These are phyloP conservation scores for Gymnocheta viridis DNA, from an alignment of 2,888 invertebrate genomes.

Conservation along the genomic window DNA sequence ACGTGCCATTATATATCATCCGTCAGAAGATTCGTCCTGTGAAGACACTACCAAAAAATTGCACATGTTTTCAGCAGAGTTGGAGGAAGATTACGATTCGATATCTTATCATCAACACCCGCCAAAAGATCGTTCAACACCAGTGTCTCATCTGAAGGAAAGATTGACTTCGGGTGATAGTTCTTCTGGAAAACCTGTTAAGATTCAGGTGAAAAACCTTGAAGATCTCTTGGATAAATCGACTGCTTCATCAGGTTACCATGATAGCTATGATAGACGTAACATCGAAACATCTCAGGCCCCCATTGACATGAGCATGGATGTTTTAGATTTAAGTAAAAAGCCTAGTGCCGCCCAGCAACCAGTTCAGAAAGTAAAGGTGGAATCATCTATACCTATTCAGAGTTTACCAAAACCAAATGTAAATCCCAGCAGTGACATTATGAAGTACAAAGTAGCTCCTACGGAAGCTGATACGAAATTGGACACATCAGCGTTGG, in stretches of 20 bases:
- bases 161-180: slow-evolving; percentile 80
- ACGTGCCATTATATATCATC: slow-evolving; percentile 92
- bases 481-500: slow-evolving; percentile 81
- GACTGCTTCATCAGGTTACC: slow-evolving; percentile 68
- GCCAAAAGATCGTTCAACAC: slow-evolving; percentile 80
- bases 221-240: slow-evolving; percentile 84
- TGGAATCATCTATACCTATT: slow-evolving; percentile 28
- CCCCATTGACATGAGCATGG: slow-evolving; percentile 88
- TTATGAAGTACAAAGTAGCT: slow-evolving; percentile 22
- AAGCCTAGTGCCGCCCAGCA: slow-evolving; percentile 83
- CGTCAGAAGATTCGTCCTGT: slow-evolving; percentile 91
- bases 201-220: slow-evolving; percentile 85
- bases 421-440: slow-evolving; percentile 82
- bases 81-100: slow-evolving; percentile 73
- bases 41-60: slow-evolving; percentile 86
- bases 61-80: slow-evolving; percentile 83
- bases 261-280: slow-evolving; percentile 83
- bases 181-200: slow-evolving; percentile 82
- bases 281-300: slow-evolving; percentile 82
- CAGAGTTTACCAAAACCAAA: slow-evolving; percentile 73
- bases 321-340: slow-evolving; percentile 92
- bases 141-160: slow-evolving; percentile 83
- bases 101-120: slow-evolving; percentile 73
- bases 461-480: slow-evolving; percentile 67
- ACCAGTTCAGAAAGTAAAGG: slow-evolving; percentile 42